phyloP scores from a whole-genome alignment of 2,797 vertebrate species.

The Avahi laniger region DNA sequence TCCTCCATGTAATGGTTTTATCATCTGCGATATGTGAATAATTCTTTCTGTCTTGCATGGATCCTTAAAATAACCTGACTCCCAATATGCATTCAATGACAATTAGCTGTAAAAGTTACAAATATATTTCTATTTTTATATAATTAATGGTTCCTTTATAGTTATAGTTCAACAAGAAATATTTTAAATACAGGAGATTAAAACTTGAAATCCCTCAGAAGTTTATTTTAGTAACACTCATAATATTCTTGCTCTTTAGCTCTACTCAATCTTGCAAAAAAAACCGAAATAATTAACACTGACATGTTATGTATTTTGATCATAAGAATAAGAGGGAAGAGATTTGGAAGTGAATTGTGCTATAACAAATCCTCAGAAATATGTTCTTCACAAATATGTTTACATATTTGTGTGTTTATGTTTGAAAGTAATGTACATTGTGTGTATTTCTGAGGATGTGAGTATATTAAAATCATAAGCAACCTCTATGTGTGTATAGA shows the following conservation, averaged over 20 bases:
- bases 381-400: not conserved
- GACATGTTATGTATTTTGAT: constrained; percentile 24
- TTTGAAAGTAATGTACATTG: not conserved
- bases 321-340: constrained; percentile 70
- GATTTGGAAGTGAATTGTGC: not conserved
- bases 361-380: constrained; percentile 54
- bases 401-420: not conserved
- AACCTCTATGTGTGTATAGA: not conserved
- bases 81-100: not conserved
- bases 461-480: not conserved
- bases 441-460: not conserved
- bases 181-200: constrained; percentile 23
- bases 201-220: constrained; percentile 31
- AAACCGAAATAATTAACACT: constrained; percentile 38
- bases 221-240: not conserved
- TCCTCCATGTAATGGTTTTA: not conserved
- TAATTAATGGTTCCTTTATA: constrained; percentile 1
- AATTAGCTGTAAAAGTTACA: not conserved
- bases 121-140: not conserved
- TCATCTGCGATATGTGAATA: not conserved
- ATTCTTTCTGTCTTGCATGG: not conserved
- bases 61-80: not conserved
- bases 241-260: constrained; percentile 5
- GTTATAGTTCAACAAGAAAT: not conserved
- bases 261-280: not conserved